Evolutionary conservation across 2,113 vertebrate species (phyloP).

Genomic region (Anguilla japonica): DNA sequence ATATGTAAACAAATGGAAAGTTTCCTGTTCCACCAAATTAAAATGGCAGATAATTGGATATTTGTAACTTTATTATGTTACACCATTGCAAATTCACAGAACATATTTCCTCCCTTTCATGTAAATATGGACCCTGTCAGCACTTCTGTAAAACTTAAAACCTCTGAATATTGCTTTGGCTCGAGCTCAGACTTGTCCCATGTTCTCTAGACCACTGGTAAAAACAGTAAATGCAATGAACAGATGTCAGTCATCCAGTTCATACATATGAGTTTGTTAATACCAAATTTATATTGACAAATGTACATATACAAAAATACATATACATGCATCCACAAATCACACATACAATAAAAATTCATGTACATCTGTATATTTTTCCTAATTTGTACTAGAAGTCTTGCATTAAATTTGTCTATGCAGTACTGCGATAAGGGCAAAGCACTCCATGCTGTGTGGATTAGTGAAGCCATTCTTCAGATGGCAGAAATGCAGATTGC

Average conservation of each 20-base stretch:
- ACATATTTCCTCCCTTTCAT: neutral
- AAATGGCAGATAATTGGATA: neutral
- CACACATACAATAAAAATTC: no score
- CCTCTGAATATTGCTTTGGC: neutral
- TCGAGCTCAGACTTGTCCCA: neutral
- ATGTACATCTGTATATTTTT: no score
- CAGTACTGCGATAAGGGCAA: neutral
- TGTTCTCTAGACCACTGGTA: neutral
- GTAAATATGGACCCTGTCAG: neutral
- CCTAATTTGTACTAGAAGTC: no score
- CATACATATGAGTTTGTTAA: neutral
- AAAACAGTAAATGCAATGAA: neutral
- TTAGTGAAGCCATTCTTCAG: neutral
- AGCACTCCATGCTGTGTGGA: neutral
- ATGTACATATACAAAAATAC: no score
- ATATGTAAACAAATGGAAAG: neutral
- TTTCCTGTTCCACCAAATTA: neutral
- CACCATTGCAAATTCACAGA: neutral
- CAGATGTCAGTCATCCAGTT: neutral
- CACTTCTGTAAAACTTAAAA: neutral
- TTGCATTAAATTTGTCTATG: neutral
- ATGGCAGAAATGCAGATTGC: neutral
- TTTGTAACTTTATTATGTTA: neutral
- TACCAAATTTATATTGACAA: no score
- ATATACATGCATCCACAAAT: no score